Evolutionary conservation across 2,113 vertebrate genomes (phyloP).

Genomic region (Megatriorchis doriae): DNA sequence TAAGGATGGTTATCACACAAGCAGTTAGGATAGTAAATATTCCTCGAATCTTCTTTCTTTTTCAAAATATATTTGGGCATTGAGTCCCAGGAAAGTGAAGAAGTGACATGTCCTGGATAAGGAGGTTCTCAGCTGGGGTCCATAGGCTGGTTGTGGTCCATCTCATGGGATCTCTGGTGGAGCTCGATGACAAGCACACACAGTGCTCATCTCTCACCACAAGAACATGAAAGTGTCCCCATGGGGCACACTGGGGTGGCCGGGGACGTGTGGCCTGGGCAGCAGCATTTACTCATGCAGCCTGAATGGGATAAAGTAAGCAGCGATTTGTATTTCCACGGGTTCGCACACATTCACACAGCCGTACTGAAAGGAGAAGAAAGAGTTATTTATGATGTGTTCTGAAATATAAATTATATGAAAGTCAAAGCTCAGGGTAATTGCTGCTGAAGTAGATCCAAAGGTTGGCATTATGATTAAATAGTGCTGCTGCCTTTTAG

Average conservation of each 20-base stretch:
- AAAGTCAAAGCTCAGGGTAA: constrained; percentile 58
- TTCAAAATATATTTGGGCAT: neutral
- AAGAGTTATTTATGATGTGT: constrained; percentile 48
- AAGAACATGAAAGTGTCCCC: neutral
- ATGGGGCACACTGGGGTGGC: neutral
- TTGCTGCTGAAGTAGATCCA: constrained; percentile 56
- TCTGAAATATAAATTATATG: constrained; percentile 48
- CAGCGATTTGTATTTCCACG: neutral
- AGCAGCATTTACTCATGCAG: neutral
- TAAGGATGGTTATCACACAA: neutral
- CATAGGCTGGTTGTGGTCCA: neutral
- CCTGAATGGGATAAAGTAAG: neutral
- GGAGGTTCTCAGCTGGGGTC: neutral
- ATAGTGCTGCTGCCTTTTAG: constrained; percentile 41
- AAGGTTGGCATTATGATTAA: constrained; percentile 65
- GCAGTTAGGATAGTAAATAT: neutral
- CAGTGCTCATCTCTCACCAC: neutral
- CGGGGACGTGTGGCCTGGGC: neutral
- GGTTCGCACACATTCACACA: neutral
- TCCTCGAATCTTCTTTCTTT: neutral
- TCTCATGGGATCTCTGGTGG: neutral
- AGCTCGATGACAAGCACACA: neutral
- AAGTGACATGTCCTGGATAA: neutral
- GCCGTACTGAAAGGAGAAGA: neutral
- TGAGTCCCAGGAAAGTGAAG: neutral